Percentiles rank a stretch among this genome's conserved stretches.
Evolutionary conservation across 2,113 vertebrate genomes (phyloP).

Genomic region (Nycticebus coucang): DNA sequence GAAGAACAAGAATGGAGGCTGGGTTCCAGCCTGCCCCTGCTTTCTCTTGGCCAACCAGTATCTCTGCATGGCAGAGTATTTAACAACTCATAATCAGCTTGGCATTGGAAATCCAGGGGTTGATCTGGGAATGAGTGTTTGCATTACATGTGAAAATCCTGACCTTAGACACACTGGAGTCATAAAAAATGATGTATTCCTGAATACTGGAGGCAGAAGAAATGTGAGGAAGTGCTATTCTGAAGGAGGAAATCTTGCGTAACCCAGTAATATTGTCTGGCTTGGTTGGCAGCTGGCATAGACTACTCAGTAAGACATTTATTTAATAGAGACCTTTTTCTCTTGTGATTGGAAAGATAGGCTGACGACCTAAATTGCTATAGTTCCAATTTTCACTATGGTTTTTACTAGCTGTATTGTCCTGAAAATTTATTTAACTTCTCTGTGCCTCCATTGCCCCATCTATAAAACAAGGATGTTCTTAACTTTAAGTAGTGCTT

Average conservation of each 20-base stretch:
- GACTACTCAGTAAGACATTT: neutral
- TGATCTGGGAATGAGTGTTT: slow-evolving; percentile 42
- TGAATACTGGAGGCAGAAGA: neutral
- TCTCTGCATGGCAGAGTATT: slow-evolving; percentile 23
- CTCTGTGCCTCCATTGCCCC: neutral
- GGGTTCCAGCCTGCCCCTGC: neutral
- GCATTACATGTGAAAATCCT: slow-evolving; percentile 49
- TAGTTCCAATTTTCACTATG: neutral
- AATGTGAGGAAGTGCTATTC: neutral
- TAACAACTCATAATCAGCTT: slow-evolving; percentile 44
- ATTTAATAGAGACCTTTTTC: neutral
- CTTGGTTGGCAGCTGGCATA: neutral
- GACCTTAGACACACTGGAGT: neutral
- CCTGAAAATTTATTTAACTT: neutral
- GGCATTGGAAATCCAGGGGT: neutral
- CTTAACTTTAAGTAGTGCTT: neutral
- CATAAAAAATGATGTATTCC: neutral
- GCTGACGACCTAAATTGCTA: neutral
- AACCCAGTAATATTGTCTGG: neutral
- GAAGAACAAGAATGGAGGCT: slow-evolving; percentile 43
- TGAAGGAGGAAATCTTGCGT: neutral
- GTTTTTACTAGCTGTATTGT: slow-evolving; percentile 26
- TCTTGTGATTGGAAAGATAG: neutral
- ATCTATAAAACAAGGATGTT: neutral
- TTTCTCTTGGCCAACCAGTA: neutral